Base-by-base conservation (phyloP, 2,113 vertebrate genomes). In the Lepidothrix coronata region DNA sequence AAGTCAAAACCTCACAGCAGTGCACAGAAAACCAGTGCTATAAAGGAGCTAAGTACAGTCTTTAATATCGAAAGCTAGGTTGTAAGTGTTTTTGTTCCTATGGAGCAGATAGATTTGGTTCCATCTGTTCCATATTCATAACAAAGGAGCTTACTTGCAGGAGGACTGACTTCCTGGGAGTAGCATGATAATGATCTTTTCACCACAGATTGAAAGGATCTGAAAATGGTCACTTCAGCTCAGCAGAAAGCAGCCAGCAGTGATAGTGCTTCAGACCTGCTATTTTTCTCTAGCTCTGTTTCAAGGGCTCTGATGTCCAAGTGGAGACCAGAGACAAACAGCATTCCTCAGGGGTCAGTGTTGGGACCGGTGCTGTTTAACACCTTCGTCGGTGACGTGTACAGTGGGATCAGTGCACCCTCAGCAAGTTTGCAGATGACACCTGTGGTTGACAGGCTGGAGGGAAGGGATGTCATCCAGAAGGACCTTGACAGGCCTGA, bases 41-140 rank as follows among this genome's bases (percentile, higher is more conserved):
- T 98, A 98, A 98, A 98, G 97, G 96, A 98, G 96, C 97, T 98
- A 97, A 98, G 97, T 97, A 98, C 96, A 98, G 97, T 98, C 97
- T 98, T 98, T 98, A 98, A 98, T 98, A 98, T 96, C 97, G 96
- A 96, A 93, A 97, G 93, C 96, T 97, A 96, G 96, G 95, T 97
- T 98, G 97, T 98, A 98, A 98, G 98, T 98, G 97, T 94, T 98
- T 98, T 98, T 98, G 97, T 98, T 98, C 98, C 98, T 98, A 97
- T 59, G 54, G 98, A 98, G 98, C 96, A 97, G 98, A 98, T 98
- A 98, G 97, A 99, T 98, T 98, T 98, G 97, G 97, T 98, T 98
- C 98, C 97, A 97, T 98, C 97, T 98, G 98, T 98, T 98, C 98
- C 98, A 98, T 98, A 98, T 98, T 98, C 98, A 98, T 98, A 98